phyloP scores from a whole-genome alignment of 2,888 invertebrate species.

The Nephrotoma guestfalica region DNA sequence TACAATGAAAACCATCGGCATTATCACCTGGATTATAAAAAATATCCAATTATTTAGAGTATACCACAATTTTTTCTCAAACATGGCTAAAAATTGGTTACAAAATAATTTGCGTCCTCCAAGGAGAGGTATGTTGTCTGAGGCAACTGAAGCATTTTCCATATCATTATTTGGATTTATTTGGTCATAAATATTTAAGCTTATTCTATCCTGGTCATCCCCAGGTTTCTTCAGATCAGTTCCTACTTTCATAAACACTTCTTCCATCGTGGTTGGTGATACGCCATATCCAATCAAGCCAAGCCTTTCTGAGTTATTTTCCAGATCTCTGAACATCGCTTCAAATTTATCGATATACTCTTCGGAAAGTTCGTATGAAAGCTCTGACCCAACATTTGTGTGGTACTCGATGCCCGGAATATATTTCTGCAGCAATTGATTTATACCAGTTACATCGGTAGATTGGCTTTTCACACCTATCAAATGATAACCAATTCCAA shows the following conservation, averaged over 20 bases:
- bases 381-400: constrained; percentile 53
- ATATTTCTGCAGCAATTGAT: constrained; percentile 39
- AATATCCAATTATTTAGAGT: constrained; percentile 44
- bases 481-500: constrained; percentile 75
- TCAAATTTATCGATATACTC: constrained; percentile 46
- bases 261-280: constrained; percentile 70
- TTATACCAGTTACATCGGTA: constrained; percentile 30
- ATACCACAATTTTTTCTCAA: constrained; percentile 43
- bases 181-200: neutral
- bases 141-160: neutral
- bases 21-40: neutral
- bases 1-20: neutral
- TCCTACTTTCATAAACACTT: constrained; percentile 55
- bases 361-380: constrained; percentile 48
- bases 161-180: neutral
- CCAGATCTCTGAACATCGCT: constrained; percentile 48
- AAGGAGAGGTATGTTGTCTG: neutral
- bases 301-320: constrained; percentile 37
- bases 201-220: neutral
- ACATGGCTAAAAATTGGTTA: constrained; percentile 44
- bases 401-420: constrained; percentile 46
- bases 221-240: constrained; percentile 10
- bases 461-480: constrained; percentile 35
- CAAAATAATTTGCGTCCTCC: constrained; percentile 24
- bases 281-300: constrained; percentile 63